These are phyloP conservation scores for Holacanthus passer DNA, from an alignment of 2,113 vertebrate genomes.

Conservation along the genomic window DNA sequence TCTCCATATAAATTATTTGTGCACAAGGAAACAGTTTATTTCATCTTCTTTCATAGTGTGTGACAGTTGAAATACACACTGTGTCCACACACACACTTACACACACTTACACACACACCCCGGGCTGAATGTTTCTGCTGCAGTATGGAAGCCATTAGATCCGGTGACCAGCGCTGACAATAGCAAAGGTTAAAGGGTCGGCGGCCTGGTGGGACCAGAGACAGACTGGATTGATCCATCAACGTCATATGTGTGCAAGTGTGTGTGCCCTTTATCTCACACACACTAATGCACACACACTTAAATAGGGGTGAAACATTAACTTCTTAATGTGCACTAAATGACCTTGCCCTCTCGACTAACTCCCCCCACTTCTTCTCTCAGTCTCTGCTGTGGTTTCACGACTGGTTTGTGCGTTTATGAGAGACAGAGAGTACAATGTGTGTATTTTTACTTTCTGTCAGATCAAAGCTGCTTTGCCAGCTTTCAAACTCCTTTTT, in stretches of 20 bases:
- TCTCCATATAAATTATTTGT: neutral
- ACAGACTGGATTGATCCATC: constrained; percentile 73
- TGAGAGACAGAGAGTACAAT: neutral
- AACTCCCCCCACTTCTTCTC: neutral
- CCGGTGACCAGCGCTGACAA: constrained; percentile 66
- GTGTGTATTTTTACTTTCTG: constrained; percentile 25
- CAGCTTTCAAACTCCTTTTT: neutral
- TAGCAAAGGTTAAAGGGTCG: constrained; percentile 60
- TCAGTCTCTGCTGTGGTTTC: neutral
- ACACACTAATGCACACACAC: constrained; percentile 29
- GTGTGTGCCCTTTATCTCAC: constrained; percentile 31
- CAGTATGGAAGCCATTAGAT: constrained; percentile 74
- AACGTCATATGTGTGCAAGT: constrained; percentile 56
- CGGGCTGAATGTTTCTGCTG: constrained; percentile 37
- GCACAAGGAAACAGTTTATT: neutral
- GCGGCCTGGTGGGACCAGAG: constrained; percentile 59
- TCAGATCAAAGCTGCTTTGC: constrained; percentile 20
- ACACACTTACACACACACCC: constrained; percentile 2
- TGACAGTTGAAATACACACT: neutral
- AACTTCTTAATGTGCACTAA: constrained; percentile 68
- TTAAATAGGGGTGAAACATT: constrained; percentile 72
- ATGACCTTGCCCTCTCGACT: constrained; percentile 53
- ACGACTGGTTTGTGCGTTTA: neutral
- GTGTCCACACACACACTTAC: neutral
- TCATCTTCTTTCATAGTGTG: neutral